A percentile compares a stretch with the other conserved stretches of the same genome.
These are phyloP conservation scores for Planococcus citri DNA, from an alignment of 1,140 invertebrate genomes.

Conservation along the genomic window DNA sequence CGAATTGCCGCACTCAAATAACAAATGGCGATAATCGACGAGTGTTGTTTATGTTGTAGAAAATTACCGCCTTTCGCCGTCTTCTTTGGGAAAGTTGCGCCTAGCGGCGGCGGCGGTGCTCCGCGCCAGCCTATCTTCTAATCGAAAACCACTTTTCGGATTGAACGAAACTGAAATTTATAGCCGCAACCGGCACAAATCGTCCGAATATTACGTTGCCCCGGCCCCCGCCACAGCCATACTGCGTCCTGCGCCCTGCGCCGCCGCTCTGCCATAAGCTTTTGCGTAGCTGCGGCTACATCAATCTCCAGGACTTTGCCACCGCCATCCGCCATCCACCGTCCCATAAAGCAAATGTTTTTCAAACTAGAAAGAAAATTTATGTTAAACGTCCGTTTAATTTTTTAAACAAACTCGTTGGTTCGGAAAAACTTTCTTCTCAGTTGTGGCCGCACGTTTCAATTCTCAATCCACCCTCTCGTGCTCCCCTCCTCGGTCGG, in stretches of 20 bases:
- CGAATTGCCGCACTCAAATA: neutral
- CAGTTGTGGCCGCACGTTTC: neutral
- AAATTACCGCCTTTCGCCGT: neutral
- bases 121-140: neutral
- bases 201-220: neutral
- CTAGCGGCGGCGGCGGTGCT: too few species aligned
- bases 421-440: neutral
- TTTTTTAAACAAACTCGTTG: neutral
- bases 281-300: too few species aligned
- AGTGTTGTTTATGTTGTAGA: conserved; percentile 2
- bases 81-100: too few species aligned
- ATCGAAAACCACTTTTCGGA: conserved; percentile 6
- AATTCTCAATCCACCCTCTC: neutral
- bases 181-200: neutral
- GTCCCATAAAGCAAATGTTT: neutral
- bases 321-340: neutral
- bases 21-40: neutral
- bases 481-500: too few species aligned
- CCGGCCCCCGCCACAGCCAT: too few species aligned
- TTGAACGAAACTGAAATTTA: neutral
- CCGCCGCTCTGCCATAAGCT: too few species aligned
- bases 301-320: too few species aligned
- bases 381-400: conserved; percentile 7
- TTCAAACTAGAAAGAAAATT: neutral
- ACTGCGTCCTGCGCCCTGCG: too few species aligned